Evolutionary conservation across 2,888 invertebrate genomes (phyloP), one percentile per base, ranked within the genome.

Genomic region (Ephialtes manifestator): DNA sequence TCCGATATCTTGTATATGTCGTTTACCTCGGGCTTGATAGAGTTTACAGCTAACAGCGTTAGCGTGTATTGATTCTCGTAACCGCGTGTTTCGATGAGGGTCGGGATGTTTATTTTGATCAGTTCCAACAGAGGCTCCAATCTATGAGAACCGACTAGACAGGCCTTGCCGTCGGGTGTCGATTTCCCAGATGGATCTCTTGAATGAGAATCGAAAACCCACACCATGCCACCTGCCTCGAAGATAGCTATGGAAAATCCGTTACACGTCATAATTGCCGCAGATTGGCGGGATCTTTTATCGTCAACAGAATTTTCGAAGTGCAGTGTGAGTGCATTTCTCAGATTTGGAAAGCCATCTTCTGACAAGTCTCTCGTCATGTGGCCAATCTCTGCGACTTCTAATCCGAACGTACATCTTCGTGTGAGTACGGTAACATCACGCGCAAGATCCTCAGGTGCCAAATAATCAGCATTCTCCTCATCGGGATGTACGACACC

Each of bases 151-250:
- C 74, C 74, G 18, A 46, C 13, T 13, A 74, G 20, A 18, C 60
- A 74, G 15, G 74, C 60, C 46, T 74, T 74, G 8, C 74, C 74
- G 8, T 74, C 48, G 24, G 35, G 28, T 3, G 24, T 15, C 13
- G 28, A 24, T 74, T 46, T 48, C 24, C 74, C 74, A n/a, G 39
- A 31, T 8, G 20, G 24, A 43, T 74, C 74, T 28, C 74, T 39
- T 8, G 74, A 60, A 46, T 74, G 74, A 5, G 74, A 74, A 46
- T 60, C 74, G 18, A 74, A 60, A 7, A 60, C 43, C 74, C 74
- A 74, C 15, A 60, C 28, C 43, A 74, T 55, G 8, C 74, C 60
- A 11, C 58, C 46, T 35, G 15, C 18, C 15, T 13, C 8, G 13
- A 74, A 74, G 4, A 74, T 4, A 10, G 46, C 60, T 3, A 60